These are phyloP conservation scores for Pholis gunnellus DNA, from an alignment of 2,113 vertebrate species.

Conservation along the genomic window DNA sequence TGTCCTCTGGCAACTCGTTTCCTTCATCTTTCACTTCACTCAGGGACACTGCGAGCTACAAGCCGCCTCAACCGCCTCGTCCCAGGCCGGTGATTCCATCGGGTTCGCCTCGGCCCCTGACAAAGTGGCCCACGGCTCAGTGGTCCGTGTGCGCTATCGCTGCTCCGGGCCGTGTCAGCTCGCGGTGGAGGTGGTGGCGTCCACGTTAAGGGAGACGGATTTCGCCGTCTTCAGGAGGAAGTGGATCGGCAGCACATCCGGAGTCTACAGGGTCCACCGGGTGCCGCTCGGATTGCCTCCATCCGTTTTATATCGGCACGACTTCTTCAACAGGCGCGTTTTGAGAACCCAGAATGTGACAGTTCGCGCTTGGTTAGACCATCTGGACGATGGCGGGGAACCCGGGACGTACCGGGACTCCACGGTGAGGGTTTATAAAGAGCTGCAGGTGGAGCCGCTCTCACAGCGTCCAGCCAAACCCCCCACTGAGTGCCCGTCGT, in stretches of 20 bases:
- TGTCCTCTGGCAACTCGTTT: background rate
- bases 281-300: slow-evolving; percentile 87
- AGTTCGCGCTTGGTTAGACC: slow-evolving; percentile 87
- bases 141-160: slow-evolving; percentile 85
- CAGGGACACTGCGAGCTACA: slow-evolving; percentile 79
- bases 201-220: slow-evolving; percentile 85
- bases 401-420: slow-evolving; percentile 76
- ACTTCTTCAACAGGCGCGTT: slow-evolving; percentile 85
- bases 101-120: slow-evolving; percentile 86
- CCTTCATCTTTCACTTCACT: slow-evolving; percentile 64
- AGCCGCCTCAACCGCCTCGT: slow-evolving; percentile 63
- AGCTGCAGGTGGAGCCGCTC: slow-evolving; percentile 82
- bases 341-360: slow-evolving; percentile 84
- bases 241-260: slow-evolving; percentile 84
- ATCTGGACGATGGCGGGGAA: slow-evolving; percentile 65
- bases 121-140: slow-evolving; percentile 82
- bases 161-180: slow-evolving; percentile 89
- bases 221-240: slow-evolving; percentile 87
- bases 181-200: slow-evolving; percentile 86
- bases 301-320: slow-evolving; percentile 86
- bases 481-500: slow-evolving; percentile 86
- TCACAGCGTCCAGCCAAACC: slow-evolving; percentile 86
- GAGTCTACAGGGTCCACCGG: slow-evolving; percentile 77
- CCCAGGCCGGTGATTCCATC: slow-evolving; percentile 82
- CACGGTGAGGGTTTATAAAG: slow-evolving; percentile 80